Percentiles rank a stretch among this genome's conserved stretches.
Evolutionary conservation across 2,888 invertebrate species (phyloP).

Genomic region (Ceratothoa steindachneri): DNA sequence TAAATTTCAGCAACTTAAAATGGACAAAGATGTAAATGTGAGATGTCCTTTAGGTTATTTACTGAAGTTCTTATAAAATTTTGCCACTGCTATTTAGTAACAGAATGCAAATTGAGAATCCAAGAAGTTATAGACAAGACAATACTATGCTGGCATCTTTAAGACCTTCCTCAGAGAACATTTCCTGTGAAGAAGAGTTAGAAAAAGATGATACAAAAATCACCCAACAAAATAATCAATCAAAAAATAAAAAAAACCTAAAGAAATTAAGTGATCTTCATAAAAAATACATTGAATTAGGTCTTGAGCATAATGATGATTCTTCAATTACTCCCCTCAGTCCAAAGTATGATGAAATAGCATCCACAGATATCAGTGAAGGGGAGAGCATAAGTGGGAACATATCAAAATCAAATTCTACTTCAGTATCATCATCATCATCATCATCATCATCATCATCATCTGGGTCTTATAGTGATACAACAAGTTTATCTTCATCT

Average conservation of each 20-base stretch:
- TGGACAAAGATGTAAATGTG: no score
- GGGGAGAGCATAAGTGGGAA: background rate
- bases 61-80: no score
- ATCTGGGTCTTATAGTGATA: no score
- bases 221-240: background rate
- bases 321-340: background rate
- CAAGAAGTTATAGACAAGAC: no score
- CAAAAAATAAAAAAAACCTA: background rate
- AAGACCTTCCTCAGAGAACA: background rate
- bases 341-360: background rate
- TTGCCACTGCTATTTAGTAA: no score
- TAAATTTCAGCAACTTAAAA: no score
- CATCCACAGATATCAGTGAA: background rate
- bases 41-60: no score
- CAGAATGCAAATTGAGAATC: no score
- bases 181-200: background rate
- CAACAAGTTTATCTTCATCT: no score
- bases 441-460: background rate
- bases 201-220: background rate
- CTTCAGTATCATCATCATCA: background rate
- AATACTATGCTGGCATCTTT: no score
- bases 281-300: background rate
- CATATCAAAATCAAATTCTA: background rate
- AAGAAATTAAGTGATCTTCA: background rate
- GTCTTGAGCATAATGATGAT: background rate